Evolutionary conservation across 2,888 invertebrate species (phyloP), one percentile per base, ranked within the genome.

Genomic region (Altica lythri): DNA sequence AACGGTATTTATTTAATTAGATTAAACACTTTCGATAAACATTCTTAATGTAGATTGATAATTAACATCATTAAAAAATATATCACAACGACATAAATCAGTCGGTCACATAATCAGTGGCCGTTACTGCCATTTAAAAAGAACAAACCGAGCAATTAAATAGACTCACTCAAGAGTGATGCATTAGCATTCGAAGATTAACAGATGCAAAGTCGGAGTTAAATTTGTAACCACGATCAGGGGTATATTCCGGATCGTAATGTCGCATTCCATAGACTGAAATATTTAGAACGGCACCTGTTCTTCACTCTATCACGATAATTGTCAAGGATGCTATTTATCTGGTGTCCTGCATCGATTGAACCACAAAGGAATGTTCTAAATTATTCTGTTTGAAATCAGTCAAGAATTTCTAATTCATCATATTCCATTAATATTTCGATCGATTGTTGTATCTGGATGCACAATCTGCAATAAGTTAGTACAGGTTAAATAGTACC

Each of bases 241-340:
- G 37, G 37, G 25, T n/a, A n/a, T 37, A 37, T 37, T 16, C 13
- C 37, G 37, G 16, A 16, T 16, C 47, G 35, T 27, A 37, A 9
- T 47, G 37, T 37, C 37, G 37, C 38, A 17, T 38, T 29, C 27
- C 27, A 47, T 30, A 44, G 44, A 44, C 37, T 51, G 51, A 27
- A 37, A 40, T 51, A 51, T 51, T 45, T 32, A 12, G 37, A 16
- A 17, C 29, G 35, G 37, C 51, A 51, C 44, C 51, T 51, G 51
- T 38, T 51, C 44, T 27, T 9, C 43, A 35, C 34, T 44, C 17
- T 14, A 29, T 51, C 51, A 51, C 35, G 37, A 27, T 51, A 37
- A 51, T 51, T 44, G 35, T 51, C 35, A 44, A 51, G 35, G 38
- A 47, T 47, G 35, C 46, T 35, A 25, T 35, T 35, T 37, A 37